phyloP scores from a whole-genome alignment of 92 coral and sea anemone genomes.

The Bergia sp. region DNA sequence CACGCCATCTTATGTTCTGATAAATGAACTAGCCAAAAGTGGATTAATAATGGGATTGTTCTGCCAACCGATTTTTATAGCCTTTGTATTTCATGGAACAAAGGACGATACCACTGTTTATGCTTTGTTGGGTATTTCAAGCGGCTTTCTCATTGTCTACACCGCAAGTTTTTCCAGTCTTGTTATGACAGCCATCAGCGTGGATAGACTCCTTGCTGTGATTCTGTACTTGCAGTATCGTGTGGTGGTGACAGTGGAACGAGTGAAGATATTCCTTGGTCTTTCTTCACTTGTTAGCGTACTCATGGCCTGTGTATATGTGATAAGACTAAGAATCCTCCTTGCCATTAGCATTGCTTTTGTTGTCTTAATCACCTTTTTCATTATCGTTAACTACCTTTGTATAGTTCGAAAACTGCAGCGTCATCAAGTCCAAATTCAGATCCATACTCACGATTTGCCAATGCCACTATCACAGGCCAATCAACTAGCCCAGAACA shows the following conservation, averaged over 20 bases:
- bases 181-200: not conserved
- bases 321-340: not conserved
- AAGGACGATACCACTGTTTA: not conserved
- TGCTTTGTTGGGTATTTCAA: not conserved
- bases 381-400: conserved; percentile 5
- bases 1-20: conserved; percentile 8
- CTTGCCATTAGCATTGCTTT: not conserved
- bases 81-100: conserved; percentile 11
- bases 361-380: not conserved
- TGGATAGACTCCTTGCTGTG: conserved; percentile 6
- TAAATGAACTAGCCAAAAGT: not conserved
- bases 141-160: conserved; percentile 13
- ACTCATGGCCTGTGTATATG: not conserved
- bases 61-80: not conserved
- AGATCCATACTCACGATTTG: not conserved
- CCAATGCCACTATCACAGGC: not conserved
- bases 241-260: not conserved
- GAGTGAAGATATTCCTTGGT: not conserved
- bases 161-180: not conserved
- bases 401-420: not conserved
- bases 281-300: not conserved
- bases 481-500: not conserved
- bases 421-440: not conserved
- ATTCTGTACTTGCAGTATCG: not conserved
- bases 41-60: not conserved